Conservation (phyloP, 2,113 vertebrate species). For the Callopanchax toddi region DNA sequence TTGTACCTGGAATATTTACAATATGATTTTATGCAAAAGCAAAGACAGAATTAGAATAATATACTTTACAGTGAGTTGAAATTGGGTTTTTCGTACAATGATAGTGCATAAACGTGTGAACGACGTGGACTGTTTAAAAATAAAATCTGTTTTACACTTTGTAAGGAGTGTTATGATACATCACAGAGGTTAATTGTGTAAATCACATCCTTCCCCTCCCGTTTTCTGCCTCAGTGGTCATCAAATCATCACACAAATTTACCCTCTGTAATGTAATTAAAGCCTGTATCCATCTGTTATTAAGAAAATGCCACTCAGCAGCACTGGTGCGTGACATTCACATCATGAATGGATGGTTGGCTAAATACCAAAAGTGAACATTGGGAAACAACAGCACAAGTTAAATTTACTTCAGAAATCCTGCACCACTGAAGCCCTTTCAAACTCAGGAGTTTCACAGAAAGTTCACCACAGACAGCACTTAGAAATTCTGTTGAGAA, state of each 20-base stretch:
- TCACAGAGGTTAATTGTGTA: conserved; percentile 62
- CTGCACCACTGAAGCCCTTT: conserved; percentile 4
- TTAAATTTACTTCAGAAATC: conserved; percentile 12
- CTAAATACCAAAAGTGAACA: conserved; percentile 39
- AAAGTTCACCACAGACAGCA: conserved; percentile 11
- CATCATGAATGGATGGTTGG: conserved; percentile 45
- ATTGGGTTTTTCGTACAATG: background rate
- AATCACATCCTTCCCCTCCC: conserved; percentile 47
- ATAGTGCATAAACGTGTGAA: background rate
- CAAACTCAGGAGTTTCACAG: background rate
- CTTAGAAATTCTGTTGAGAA: conserved; percentile 11
- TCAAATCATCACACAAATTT: conserved; percentile 63
- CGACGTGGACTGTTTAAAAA: conserved; percentile 1
- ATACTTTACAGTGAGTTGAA: too few species aligned
- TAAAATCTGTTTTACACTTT: conserved; percentile 13
- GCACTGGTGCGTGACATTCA: conserved; percentile 46
- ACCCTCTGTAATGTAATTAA: conserved; percentile 66
- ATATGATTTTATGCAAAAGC: too few species aligned
- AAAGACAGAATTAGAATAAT: background rate
- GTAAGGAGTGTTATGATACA: conserved; percentile 43
- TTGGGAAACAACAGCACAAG: conserved; percentile 6
- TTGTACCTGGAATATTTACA: too few species aligned
- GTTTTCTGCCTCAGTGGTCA: conserved; percentile 61
- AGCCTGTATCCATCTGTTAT: conserved; percentile 63
- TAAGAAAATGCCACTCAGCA: conserved; percentile 60